Percentiles rank a stretch among this genome's conserved stretches.
These are phyloP conservation scores for Callimorpha dominula DNA, from an alignment of 2,888 invertebrate genomes.

Conservation along the genomic window DNA sequence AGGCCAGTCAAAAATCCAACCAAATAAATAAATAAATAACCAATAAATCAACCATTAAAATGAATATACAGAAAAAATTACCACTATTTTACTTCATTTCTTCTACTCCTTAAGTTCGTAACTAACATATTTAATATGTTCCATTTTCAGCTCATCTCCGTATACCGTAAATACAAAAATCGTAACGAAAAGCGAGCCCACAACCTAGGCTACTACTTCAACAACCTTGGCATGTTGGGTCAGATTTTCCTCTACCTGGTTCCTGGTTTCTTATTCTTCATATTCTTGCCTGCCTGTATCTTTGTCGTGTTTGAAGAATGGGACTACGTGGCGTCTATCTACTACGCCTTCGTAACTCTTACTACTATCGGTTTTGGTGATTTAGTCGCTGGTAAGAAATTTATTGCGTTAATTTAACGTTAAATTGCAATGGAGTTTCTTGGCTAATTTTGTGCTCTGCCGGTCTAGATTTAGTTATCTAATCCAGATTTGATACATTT, in stretches of 20 bases:
- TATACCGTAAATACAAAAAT: slow-evolving; percentile 93
- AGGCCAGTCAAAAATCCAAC: no score
- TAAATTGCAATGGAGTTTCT: not conserved
- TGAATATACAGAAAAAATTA: no score
- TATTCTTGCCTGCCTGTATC: slow-evolving; percentile 94
- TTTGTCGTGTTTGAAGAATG: slow-evolving; percentile 95
- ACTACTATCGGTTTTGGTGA: slow-evolving; percentile 98
- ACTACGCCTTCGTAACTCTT: slow-evolving; percentile 95
- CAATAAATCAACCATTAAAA: no score
- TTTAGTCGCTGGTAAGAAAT: slow-evolving; percentile 92
- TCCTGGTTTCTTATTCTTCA: slow-evolving; percentile 95
- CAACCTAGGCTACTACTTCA: slow-evolving; percentile 88
- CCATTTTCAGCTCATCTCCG: slow-evolving; percentile 89
- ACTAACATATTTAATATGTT: not conserved
- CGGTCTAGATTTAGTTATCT: not conserved
- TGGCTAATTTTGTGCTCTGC: not conserved
- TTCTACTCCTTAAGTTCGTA: no score
- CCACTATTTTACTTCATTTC: no score
- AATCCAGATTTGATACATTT: no score
- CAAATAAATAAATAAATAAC: no score
- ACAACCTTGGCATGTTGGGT: slow-evolving; percentile 90
- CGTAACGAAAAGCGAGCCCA: slow-evolving; percentile 87
- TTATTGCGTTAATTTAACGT: not conserved
- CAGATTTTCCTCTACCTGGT: slow-evolving; percentile 94
- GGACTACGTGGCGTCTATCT: slow-evolving; percentile 94